Conservation (phyloP, 2,113 vertebrate species). For the Tringa solitaria region DNA sequence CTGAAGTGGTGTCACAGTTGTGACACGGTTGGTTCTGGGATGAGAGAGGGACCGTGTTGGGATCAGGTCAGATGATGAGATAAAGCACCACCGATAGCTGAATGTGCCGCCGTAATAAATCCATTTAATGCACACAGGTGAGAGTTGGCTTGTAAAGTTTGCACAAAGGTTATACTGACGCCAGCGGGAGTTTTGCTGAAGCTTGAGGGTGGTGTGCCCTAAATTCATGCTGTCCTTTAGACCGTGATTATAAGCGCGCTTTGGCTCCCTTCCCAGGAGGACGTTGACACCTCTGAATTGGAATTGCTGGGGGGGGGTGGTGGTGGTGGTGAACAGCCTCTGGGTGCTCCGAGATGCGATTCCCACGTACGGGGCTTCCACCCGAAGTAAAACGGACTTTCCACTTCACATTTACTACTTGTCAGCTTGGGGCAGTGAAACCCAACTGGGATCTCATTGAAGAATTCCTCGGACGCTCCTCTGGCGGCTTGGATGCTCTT, state of each 20-base stretch:
- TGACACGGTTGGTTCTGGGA: neutral
- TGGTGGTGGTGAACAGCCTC: neutral
- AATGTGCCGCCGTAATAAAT: neutral
- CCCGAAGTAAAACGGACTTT: neutral
- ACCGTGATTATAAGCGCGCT: neutral
- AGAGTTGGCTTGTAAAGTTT: neutral
- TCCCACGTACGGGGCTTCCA: rapidly evolving
- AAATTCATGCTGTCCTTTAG: neutral
- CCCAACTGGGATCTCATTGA: neutral
- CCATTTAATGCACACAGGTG: neutral
- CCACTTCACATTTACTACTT: neutral
- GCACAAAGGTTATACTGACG: neutral
- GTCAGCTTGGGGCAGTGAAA: neutral
- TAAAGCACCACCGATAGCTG: neutral
- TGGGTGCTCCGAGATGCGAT: neutral
- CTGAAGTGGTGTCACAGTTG: neutral
- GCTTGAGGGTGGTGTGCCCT: neutral
- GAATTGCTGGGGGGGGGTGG: neutral
- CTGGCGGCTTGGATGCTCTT: neutral
- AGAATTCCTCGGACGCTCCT: neutral
- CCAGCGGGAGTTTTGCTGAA: neutral
- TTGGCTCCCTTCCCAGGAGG: neutral
- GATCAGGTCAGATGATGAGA: neutral
- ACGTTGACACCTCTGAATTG: neutral
- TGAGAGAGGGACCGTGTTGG: neutral